phyloP scores from a whole-genome alignment of 2,888 invertebrate species.

The Nomada hirtipes region DNA sequence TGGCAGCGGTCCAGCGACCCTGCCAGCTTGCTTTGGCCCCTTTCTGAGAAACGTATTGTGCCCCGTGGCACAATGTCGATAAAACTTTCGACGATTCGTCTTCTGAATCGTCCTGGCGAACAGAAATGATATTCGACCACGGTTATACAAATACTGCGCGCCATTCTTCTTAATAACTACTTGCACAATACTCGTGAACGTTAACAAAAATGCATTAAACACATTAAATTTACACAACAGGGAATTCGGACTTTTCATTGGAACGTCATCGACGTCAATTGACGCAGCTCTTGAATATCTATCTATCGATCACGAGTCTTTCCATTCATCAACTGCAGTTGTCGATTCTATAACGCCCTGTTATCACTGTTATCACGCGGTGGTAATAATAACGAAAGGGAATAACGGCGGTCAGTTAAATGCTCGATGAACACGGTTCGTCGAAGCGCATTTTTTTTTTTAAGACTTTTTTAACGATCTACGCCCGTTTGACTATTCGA shows the following conservation, averaged over 20 bases:
- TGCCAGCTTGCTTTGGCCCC: not conserved
- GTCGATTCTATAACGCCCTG: conserved; percentile 22
- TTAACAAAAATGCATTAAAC: not conserved
- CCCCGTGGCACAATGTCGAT: conserved; percentile 12
- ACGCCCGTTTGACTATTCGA: not conserved
- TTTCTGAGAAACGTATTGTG: conserved; percentile 16
- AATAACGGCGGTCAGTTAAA: conserved; percentile 43
- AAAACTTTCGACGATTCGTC: conserved; percentile 32
- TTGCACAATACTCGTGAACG: not conserved
- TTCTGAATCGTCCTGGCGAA: not conserved
- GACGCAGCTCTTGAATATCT: not conserved
- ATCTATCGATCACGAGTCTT: conserved; percentile 16
- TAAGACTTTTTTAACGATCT: not conserved
- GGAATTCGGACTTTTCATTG: not conserved
- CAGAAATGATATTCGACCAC: too few species aligned
- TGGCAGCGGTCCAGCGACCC: conserved; percentile 42
- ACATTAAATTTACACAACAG: not conserved
- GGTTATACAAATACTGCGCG: too few species aligned
- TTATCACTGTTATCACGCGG: conserved; percentile 19
- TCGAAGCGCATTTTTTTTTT: conserved; percentile 18
- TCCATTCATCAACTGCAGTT: conserved; percentile 14
- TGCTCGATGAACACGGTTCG: conserved; percentile 54
- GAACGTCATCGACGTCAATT: not conserved
- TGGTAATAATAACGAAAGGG: conserved; percentile 41
- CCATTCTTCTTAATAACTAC: not conserved